Evolutionary conservation across 2,888 invertebrate species (phyloP), one percentile per base, ranked within the genome.

Genomic region (Synanthedon vespiformis): DNA sequence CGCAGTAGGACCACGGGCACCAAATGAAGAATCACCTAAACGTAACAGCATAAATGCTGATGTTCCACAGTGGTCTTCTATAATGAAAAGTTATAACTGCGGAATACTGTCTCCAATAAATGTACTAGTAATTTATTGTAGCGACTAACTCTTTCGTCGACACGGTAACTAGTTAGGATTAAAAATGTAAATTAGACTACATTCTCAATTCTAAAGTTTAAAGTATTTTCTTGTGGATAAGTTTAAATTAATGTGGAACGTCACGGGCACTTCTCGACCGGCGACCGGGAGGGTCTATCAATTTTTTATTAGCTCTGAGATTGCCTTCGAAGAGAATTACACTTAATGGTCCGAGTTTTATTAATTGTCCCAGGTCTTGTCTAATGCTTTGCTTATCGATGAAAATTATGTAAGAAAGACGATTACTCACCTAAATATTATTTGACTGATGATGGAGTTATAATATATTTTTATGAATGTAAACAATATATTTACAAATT

Each of bases 171-270:
- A 68, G 67, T 74, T 70, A 70, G 68, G 73, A 77, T 78, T 76
- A 80, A 81, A 80, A 81, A 80, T 80, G 74, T 72, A 77, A 81
- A 81, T 80, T 73, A 74, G 68, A 73, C 68, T 75, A 73, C 75
- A 73, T 77, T 80, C 74, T 72, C 72, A 61, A 76, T 80, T 75
- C 73, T 70, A 73, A 82, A 82, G 72, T 81, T 79, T 72, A 72
- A 78, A 77, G 77, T 75, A 80, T 80, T 80, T 79, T 77, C 75
- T 72, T 69, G 71, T 62, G 72, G 77, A 74, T 78, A 81, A 80
- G 73, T 82, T 82, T 81, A 81, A 81, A 82, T 82, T 77, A 83
- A 80, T 75, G 79, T 77, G 68, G 71, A 70, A 69, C 71, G 74
- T 77, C 74, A 74, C 70, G 67, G 69, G 71, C 68, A 70, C 70